Evolutionary conservation across 2,888 invertebrate genomes (phyloP), one percentile per base, ranked within the genome.

Genomic region (Luffia ferchaultella): DNA sequence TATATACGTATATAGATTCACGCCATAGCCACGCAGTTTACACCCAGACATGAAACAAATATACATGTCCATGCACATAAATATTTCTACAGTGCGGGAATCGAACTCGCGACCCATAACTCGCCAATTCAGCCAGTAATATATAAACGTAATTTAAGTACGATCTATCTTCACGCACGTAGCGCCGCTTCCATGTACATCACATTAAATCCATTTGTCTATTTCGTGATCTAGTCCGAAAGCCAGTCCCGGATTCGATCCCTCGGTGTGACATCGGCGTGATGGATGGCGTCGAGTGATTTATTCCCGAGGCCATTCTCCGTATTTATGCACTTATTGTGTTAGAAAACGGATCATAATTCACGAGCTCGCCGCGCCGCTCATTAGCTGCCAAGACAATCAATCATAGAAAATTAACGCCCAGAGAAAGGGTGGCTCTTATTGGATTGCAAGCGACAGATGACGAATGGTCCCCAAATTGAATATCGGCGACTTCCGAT

Each of bases 241-340:
- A 12, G 30, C 5, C 30, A 12, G 30, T 12, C 5, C 30, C 30
- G 30, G n/a, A n/a, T n/a, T n/a, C 61, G 62, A 63, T 65, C 62
- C 59, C 59, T 54, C 60, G 57, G 20, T 44, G 46, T 42, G 41
- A 17, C 55, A 58, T 58, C 58, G 47, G 50, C 50, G 55, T 70
- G 74, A 70, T 70, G 67, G 73, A 76, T 74, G 64, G 58, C 58
- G 57, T 50, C 54, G 52, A 60, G 65, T 71, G 73, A 70, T 70
- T 70, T 70, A 73, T 71, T 63, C 61, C 58, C 30, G 5, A 12
- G 12, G 30, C 30, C 5, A 7, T 30, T 30, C 60, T 59, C 62
- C 67, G 76, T 77, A 73, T 77, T 77, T 76, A 76, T 77, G 77
- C 77, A 76, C 76, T 78, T 76, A 79, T 77, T 79, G 77, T 76